These are phyloP conservation scores for Drosophila elegans DNA, from an alignment of 1,140 invertebrate species.

Conservation along the genomic window DNA sequence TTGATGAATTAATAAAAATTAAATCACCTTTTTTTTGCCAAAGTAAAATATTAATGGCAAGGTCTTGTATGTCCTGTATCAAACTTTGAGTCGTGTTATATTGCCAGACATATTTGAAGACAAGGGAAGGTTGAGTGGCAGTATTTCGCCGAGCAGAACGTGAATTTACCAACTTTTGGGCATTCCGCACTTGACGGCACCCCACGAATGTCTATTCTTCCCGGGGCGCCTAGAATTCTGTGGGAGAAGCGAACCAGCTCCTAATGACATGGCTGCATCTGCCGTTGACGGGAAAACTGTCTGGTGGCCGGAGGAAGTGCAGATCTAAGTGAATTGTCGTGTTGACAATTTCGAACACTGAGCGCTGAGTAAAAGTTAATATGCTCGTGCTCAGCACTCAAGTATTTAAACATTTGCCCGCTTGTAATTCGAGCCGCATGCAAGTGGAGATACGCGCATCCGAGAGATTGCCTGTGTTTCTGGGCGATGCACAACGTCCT, in stretches of 20 bases:
- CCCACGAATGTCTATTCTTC: slow-evolving; percentile 2
- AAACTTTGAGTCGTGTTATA: neutral
- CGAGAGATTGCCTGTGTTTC: slow-evolving; percentile 29
- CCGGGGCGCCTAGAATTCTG: slow-evolving; percentile 17
- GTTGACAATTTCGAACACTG: slow-evolving; percentile 65
- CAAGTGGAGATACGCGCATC: slow-evolving; percentile 53
- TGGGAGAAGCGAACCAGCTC: neutral
- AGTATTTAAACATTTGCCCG: slow-evolving; percentile 82
- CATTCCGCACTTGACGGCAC: neutral
- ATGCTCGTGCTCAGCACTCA: slow-evolving; percentile 73
- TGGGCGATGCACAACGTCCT: slow-evolving; percentile 29
- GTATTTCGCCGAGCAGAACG: neutral
- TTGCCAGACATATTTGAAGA: neutral
- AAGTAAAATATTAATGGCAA: too few species aligned
- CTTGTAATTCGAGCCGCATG: slow-evolving; percentile 78
- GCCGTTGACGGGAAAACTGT: slow-evolving; percentile 16
- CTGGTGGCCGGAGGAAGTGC: slow-evolving; percentile 30
- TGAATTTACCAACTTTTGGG: slow-evolving; percentile 1
- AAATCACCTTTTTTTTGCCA: too few species aligned
- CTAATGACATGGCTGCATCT: slow-evolving; percentile 47
- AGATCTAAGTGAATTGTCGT: slow-evolving; percentile 79
- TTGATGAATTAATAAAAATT: too few species aligned
- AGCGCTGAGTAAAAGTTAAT: slow-evolving; percentile 74
- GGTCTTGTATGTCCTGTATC: neutral
- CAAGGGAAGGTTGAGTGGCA: slow-evolving; percentile 1